phyloP scores from a whole-genome alignment of 2,113 vertebrate species.

The Syrmaticus mikado region DNA sequence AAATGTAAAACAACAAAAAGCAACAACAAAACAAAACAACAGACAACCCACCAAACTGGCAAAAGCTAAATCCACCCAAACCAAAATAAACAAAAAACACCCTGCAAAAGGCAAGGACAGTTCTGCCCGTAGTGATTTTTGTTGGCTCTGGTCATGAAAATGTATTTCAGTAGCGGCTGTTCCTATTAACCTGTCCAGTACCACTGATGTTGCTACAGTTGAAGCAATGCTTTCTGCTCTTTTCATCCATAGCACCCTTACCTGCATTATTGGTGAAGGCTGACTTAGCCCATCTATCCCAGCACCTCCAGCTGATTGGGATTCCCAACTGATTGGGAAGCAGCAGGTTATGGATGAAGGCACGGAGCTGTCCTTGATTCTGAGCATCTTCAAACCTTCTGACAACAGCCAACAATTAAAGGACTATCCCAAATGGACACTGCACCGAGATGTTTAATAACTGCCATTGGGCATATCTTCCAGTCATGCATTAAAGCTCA shows the following conservation, averaged over 20 bases:
- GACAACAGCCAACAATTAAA: not conserved
- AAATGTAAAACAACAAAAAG: not conserved
- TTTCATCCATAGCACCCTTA: fast-evolving
- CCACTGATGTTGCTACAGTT: not conserved
- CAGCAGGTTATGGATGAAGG: not conserved
- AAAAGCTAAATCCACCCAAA: not conserved
- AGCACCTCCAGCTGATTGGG: not conserved
- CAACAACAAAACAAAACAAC: not conserved
- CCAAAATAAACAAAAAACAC: not conserved
- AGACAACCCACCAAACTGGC: not conserved
- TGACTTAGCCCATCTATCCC: fast-evolving
- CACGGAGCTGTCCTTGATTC: not conserved
- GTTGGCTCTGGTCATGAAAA: not conserved
- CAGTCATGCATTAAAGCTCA: fast-evolving
- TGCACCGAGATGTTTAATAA: not conserved
- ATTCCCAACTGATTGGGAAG: not conserved
- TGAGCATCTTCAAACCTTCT: not conserved
- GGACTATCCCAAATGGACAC: not conserved
- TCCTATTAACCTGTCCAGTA: fast-evolving
- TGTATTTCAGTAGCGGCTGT: not conserved
- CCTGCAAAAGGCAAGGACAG: not conserved
- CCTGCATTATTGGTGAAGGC: not conserved
- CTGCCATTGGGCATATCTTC: not conserved
- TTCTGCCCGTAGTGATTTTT: not conserved
- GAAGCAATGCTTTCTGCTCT: not conserved